Percentiles rank a stretch among this genome's conserved stretches.
Conservation (phyloP, 2,113 vertebrate species). For the Patagioenas fasciata region DNA sequence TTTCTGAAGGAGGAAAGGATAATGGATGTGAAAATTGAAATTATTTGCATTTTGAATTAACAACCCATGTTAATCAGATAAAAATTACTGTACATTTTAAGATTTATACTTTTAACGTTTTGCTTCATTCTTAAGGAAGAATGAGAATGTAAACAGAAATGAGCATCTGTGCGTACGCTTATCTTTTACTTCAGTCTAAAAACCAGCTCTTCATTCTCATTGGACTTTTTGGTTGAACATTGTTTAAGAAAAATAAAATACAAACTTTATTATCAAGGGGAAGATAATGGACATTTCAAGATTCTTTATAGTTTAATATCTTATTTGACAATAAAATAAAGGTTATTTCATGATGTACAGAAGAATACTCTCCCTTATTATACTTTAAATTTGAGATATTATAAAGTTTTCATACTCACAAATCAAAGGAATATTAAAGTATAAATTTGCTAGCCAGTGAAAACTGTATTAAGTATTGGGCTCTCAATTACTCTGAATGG, state of each 20-base stretch:
- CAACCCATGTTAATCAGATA: slow-evolving; percentile 2
- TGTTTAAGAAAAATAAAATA: background rate
- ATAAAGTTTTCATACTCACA: background rate
- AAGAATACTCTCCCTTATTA: background rate
- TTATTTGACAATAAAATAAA: background rate
- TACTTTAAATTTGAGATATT: background rate
- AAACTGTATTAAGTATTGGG: background rate
- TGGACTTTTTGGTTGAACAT: background rate
- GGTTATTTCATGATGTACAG: background rate
- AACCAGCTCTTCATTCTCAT: background rate
- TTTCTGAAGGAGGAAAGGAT: slow-evolving; percentile 2
- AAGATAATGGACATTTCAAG: background rate
- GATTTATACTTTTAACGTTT: background rate
- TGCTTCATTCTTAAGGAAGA: background rate
- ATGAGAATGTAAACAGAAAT: background rate
- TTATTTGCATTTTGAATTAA: slow-evolving; percentile 56
- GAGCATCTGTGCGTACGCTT: background rate
- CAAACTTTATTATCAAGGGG: background rate
- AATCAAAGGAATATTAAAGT: background rate
- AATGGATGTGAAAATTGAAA: background rate
- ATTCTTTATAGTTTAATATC: background rate
- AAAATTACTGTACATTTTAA: background rate
- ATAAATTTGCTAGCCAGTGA: background rate
- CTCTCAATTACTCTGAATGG: background rate
- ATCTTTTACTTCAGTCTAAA: background rate